These are phyloP conservation scores for Yponomeuta plumbellus DNA, from an alignment of 2,888 invertebrate genomes.

Conservation along the genomic window DNA sequence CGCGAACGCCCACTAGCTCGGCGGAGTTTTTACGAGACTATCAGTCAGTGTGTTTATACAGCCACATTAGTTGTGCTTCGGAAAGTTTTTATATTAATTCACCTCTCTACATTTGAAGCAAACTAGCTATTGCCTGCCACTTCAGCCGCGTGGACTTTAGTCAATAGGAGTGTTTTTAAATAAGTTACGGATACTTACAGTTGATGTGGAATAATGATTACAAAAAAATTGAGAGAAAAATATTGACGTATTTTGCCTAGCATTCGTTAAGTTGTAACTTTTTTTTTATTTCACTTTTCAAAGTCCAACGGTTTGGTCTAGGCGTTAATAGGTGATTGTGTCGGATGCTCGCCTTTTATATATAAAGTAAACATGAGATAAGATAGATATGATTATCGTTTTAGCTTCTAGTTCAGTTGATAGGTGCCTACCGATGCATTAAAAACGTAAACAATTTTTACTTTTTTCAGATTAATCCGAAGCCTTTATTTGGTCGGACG, in stretches of 20 bases:
- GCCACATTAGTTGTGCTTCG: neutral
- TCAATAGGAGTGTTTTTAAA: no score
- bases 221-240: no score
- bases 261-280: no score
- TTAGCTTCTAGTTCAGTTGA: neutral
- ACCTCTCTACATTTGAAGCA: neutral
- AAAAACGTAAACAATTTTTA: neutral
- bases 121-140: no score
- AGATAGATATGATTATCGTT: neutral
- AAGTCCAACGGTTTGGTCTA: no score
- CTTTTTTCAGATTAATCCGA: conserved; percentile 13
- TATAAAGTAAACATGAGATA: neutral
- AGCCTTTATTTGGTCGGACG: conserved; percentile 37
- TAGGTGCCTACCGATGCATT: neutral
- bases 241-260: no score
- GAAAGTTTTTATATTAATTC: neutral
- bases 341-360: no score
- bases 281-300: no score
- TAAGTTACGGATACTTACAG: no score
- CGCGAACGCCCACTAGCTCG: neutral
- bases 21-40: neutral
- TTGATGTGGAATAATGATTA: no score
- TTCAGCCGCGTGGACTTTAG: no score
- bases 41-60: conserved; percentile 3
- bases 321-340: no score